Evolutionary conservation across 2,113 vertebrate species (phyloP).

Genomic region (Promerops cafer): DNA sequence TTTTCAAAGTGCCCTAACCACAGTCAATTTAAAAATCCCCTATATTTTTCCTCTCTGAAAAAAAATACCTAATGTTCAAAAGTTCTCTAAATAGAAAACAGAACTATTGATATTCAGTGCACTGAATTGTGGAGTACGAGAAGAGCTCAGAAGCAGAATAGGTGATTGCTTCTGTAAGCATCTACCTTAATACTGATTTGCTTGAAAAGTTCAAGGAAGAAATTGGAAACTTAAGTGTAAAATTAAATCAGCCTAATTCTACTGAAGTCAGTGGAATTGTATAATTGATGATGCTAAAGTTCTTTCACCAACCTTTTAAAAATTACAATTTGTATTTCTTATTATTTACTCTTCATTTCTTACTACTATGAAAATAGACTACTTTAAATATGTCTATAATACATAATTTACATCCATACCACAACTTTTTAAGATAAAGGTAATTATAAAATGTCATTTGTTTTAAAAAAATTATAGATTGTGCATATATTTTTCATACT

Average conservation of each 20-base stretch:
- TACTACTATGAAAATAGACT: background rate
- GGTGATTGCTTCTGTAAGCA: background rate
- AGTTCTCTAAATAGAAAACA: background rate
- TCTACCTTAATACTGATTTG: background rate
- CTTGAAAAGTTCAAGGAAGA: background rate
- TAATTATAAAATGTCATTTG: background rate
- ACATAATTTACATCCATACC: background rate
- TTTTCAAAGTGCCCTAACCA: background rate
- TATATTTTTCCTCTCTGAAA: background rate
- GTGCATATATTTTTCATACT: background rate
- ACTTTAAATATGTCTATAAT: background rate
- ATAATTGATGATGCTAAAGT: background rate
- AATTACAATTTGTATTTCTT: background rate
- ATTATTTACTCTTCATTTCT: background rate
- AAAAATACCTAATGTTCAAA: background rate
- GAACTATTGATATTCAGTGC: background rate
- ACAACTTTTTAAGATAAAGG: background rate
- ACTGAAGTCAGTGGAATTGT: background rate
- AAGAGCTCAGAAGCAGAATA: background rate
- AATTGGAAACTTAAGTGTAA: background rate
- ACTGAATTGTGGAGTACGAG: rapidly evolving
- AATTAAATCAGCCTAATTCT: background rate
- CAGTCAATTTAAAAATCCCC: background rate
- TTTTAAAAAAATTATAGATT: background rate
- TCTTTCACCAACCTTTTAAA: background rate